Base-by-base conservation (phyloP, 1,140 invertebrate genomes). In the Megalopta genalis region DNA sequence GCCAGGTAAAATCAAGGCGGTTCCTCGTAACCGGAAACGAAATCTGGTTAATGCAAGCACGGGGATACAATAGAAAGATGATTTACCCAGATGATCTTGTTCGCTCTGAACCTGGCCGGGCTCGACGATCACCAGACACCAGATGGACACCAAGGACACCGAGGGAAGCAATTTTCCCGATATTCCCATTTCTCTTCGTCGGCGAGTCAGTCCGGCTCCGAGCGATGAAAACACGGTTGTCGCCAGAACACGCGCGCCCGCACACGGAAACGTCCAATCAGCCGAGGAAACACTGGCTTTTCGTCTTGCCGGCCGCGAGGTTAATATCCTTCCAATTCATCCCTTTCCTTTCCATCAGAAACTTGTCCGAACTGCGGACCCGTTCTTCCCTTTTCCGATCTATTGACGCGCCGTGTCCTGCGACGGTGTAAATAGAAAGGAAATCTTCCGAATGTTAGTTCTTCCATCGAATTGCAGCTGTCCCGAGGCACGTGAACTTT, bases 141-240 rank as follows among this genome's bases (percentile, higher is more conserved):
- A 78, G 76, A 78, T 78, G 76, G 76, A 78, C 76, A 78, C 76
- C 76, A 78, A 68, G 69, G 68, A 78, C 76, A 71, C 59, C 49
- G 76, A 32, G 39, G 76, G 52, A 72, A 78, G 76, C 60, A 78
- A 78, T 78, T 78, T 78, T 64, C 76, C 76, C 68, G 64, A 78
- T 78, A 78, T 78, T 78, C 76, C 76, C 76, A 78, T 78, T 78
- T 78, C 69, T 78, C 69, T 78, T 72, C 69, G 32, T 72, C 76
- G 68, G 25, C 60, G 21, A 9, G 60, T 23, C 32, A 32, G 54
- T 32, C 23, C 76, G 21, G 76, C 49, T 72, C 52, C 25, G 46
- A 46, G 60, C 68, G 69, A 72, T 78, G 76, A 78, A 65, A 78
- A 78, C 76, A 63, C 75, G 42, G n/a, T 62, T 16, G 57, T 39